Percentiles rank a stretch among this genome's conserved stretches.
Conservation (phyloP, 2,797 vertebrate genomes). For the Microhierax caerulescens region DNA sequence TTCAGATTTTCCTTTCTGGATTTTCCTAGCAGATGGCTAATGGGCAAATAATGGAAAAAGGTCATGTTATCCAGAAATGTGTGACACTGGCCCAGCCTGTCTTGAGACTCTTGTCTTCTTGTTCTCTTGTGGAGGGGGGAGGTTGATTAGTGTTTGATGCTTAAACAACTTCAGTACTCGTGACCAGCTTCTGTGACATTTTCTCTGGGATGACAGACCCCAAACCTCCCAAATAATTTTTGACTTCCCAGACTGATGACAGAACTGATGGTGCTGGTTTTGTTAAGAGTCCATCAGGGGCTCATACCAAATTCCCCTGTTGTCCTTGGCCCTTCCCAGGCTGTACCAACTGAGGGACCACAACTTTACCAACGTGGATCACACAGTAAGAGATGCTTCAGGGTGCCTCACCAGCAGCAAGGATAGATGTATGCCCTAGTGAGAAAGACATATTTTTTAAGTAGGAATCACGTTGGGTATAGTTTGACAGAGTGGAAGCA, state of each 20-base stretch:
- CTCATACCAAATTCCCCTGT: neutral
- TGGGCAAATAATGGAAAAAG: neutral
- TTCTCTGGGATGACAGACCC: neutral
- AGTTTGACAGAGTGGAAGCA: neutral
- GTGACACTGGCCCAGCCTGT: neutral
- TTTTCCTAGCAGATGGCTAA: neutral
- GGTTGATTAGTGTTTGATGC: neutral
- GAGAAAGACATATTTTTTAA: neutral
- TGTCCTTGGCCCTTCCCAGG: neutral
- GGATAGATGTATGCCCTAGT: neutral
- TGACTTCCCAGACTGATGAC: neutral
- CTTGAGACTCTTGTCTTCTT: neutral
- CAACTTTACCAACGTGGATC: neutral
- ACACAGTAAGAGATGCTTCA: neutral
- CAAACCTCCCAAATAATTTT: neutral
- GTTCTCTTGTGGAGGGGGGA: neutral
- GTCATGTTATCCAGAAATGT: neutral
- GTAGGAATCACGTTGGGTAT: neutral
- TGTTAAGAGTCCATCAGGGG: neutral
- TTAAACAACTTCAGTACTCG: neutral
- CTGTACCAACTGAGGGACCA: neutral
- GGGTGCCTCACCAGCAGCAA: neutral
- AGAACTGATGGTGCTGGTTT: neutral
- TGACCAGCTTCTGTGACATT: neutral
- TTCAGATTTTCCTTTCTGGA: neutral